Conservation (phyloP, 2,797 vertebrate species). For the Paratrypauchen microcephalus region DNA sequence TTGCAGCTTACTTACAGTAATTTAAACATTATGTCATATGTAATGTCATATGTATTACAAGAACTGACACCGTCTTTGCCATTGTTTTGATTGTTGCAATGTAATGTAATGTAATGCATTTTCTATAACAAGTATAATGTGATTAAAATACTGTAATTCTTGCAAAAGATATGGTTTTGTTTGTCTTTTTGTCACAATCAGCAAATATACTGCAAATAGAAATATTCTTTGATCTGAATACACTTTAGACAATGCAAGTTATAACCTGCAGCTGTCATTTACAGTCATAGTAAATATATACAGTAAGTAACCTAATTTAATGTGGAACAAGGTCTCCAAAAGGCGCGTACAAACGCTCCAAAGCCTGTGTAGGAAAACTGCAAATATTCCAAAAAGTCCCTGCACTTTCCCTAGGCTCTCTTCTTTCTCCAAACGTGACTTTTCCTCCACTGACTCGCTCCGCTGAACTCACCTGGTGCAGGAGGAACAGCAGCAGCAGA, state of each 20-base stretch:
- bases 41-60: neutral
- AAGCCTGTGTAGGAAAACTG: neutral
- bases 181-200: neutral
- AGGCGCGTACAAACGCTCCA: neutral
- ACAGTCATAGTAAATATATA: neutral
- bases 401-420: neutral
- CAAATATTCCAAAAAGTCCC: neutral
- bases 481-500: slow-evolving; percentile 64
- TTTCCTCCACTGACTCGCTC: slow-evolving; percentile 6
- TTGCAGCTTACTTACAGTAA: neutral
- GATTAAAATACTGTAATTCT: too few species aligned
- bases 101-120: neutral
- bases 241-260: neutral
- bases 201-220: neutral
- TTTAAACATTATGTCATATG: neutral
- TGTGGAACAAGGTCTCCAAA: neutral
- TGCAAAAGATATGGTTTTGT: too few species aligned
- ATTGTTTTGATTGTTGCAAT: neutral
- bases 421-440: slow-evolving; percentile 13
- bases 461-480: slow-evolving; percentile 73
- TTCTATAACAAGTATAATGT: too few species aligned
- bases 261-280: too few species aligned
- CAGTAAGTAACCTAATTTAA: neutral
- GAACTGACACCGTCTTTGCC: neutral
- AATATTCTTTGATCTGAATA: neutral